Conservation (phyloP, 2,888 invertebrate species). For the Lydus trimaculatus region DNA sequence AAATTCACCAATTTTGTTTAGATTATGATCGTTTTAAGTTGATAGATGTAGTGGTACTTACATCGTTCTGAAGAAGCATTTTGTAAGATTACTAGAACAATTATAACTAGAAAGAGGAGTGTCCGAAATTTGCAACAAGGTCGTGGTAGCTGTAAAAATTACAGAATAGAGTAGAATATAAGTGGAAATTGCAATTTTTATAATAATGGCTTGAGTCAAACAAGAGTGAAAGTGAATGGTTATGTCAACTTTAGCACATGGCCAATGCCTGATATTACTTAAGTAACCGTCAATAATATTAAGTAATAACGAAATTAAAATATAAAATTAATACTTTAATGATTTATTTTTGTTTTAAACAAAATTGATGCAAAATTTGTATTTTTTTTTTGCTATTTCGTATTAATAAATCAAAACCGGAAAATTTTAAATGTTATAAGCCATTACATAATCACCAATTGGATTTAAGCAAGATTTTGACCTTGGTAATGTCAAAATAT, state of each 20-base stretch:
- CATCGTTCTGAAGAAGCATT: conserved; percentile 54
- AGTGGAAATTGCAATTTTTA: background rate
- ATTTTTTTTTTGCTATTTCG: background rate
- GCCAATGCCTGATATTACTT: conserved; percentile 2
- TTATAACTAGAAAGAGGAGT: conserved; percentile 49
- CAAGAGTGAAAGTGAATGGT: background rate
- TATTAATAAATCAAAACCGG: background rate
- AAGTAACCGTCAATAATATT: background rate
- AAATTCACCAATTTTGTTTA: conserved; percentile 23
- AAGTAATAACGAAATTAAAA: background rate
- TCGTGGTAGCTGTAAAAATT: conserved; percentile 51
- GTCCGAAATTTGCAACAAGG: conserved; percentile 48
- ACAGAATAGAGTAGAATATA: conserved; percentile 15
- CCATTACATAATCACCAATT: background rate
- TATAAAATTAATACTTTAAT: background rate
- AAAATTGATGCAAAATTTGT: background rate
- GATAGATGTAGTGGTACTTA: conserved; percentile 42
- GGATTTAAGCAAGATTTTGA: background rate
- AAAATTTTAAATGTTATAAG: background rate
- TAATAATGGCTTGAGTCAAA: background rate
- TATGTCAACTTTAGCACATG: background rate
- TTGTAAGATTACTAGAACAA: conserved; percentile 54
- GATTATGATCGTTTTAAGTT: background rate
- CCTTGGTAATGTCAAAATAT: background rate
- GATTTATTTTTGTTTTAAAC: background rate